A percentile compares a stretch with the other conserved stretches of the same genome.
Conservation (phyloP, 2,888 invertebrate genomes). For the Hetaerina titia region DNA sequence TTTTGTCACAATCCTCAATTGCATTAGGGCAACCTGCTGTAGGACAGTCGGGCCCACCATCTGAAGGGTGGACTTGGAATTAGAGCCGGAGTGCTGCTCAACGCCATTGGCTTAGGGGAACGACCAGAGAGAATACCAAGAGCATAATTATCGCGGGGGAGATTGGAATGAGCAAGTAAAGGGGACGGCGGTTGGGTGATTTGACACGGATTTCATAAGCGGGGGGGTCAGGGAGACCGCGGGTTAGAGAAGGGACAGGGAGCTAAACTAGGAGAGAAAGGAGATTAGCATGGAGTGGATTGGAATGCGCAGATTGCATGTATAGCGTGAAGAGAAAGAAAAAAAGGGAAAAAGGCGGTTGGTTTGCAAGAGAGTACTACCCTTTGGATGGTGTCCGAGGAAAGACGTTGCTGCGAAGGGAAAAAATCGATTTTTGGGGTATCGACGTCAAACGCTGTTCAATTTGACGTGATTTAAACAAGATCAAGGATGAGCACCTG, state of each 20-base stretch:
- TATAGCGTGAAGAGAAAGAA: neutral
- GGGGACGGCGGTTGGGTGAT: neutral
- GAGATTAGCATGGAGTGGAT: neutral
- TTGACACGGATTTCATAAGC: neutral
- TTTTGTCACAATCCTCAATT: neutral
- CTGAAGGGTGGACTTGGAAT: neutral
- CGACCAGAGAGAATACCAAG: neutral
- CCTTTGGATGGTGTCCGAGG: neutral
- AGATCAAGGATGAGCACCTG: no score
- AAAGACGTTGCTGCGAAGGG: neutral
- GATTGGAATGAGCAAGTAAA: neutral
- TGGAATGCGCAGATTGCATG: neutral
- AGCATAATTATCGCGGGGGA: neutral
- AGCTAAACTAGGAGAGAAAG: neutral
- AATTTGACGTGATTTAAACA: no score
- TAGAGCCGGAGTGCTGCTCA: neutral
- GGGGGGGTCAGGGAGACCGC: neutral
- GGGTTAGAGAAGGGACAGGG: neutral
- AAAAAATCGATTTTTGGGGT: no score
- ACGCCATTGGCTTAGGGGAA: constrained; percentile 9
- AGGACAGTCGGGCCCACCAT: neutral
- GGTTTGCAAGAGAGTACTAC: neutral
- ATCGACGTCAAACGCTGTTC: no score
- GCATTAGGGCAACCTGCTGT: neutral
- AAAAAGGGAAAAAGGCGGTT: neutral